Base-by-base conservation (phyloP, 2,797 vertebrate genomes). In the Sitta carolinensis region DNA sequence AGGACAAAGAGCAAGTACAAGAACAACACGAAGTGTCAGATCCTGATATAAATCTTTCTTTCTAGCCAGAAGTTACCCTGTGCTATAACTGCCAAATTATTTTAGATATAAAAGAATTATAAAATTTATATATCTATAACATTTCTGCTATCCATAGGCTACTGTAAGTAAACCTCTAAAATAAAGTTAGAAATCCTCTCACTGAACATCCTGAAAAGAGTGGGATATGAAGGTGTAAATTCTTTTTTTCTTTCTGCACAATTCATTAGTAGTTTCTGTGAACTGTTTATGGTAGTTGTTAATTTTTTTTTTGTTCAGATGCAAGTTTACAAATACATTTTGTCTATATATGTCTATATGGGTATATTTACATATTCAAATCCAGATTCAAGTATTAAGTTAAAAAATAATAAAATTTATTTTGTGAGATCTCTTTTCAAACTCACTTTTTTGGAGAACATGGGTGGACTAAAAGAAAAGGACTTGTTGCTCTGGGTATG, bases 1-100 rank as follows among this genome's bases (percentile, higher is more conserved):
- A 36, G 17, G 19, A 8, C 0, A 8, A 8, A 54, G 68, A 76
- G 10, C 11, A 10, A 6, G 36, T 21, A 8, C 0, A 8, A 54
- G 68, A 76, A 10, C 11, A 10, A 6, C 18, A 21, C 0, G 0
- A 80, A 36, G 45, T 58, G 19, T 76, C 52, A 66, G 9, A 21
- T 84, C 20, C 32, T 70, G 57, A 57, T 47, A 45, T 5, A 59
- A 72, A 62, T 69, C 43, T 55, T 11, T 18, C 21, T 80, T 81
- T 54, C 54, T 54, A 36, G 18, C 2, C 30, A 38, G 58, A 78
- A 42, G 21, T 72, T 84, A 27, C 38, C 57, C 5, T 13, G 7
- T 61, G 36, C 57, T 59, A 26, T 26, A 63, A 5, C 13, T 74
- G 32, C 57, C 25, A 77, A 62, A 38, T 57, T 0, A 76, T 64